Percentiles rank a stretch among this genome's conserved stretches.
phyloP scores from a whole-genome alignment of 2,113 vertebrate species.

The Pheucticus melanocephalus region DNA sequence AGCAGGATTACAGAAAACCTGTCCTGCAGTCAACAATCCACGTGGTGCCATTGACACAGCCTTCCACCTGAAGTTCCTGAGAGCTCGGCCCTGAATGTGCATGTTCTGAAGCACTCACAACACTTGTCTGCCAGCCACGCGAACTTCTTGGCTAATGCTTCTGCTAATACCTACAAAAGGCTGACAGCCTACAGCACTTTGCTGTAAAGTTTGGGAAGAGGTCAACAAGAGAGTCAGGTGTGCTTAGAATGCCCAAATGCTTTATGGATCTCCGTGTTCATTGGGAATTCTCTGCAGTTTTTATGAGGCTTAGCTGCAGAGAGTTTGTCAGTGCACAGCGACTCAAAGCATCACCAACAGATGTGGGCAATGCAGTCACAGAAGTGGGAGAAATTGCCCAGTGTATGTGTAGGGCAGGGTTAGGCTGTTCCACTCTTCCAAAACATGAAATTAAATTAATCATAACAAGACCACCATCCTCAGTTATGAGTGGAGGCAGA shows the following conservation, averaged over 20 bases:
- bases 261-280: background rate
- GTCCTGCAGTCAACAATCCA: background rate
- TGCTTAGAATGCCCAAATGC: background rate
- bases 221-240: background rate
- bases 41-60: no score
- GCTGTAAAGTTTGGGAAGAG: background rate
- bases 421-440: background rate
- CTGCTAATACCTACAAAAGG: background rate
- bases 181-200: background rate
- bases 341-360: background rate
- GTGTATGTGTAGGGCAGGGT: background rate
- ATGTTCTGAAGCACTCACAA: background rate
- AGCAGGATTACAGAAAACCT: background rate
- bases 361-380: accelerated
- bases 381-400: background rate
- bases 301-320: background rate
- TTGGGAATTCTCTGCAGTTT: background rate
- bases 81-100: background rate
- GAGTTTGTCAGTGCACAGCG: background rate
- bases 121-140: background rate
- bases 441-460: background rate
- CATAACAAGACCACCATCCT: background rate
- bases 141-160: background rate
- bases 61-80: background rate
- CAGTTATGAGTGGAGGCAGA: background rate